phyloP scores from a whole-genome alignment of 2,888 invertebrate species.

The Fragum fragum region DNA sequence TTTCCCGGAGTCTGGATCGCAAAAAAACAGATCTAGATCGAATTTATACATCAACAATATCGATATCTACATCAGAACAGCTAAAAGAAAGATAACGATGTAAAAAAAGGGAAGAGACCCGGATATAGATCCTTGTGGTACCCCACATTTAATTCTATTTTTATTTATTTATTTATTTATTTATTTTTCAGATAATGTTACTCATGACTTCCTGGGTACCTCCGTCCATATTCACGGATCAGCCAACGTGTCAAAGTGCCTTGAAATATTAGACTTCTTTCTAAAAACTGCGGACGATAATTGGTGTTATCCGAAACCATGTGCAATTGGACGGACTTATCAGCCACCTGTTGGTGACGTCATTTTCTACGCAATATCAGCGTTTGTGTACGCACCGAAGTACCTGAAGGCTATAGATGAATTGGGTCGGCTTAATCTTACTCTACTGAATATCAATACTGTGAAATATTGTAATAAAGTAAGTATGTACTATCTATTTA shows the following conservation, averaged over 20 bases:
- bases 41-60: no score
- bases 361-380: slow-evolving; percentile 77
- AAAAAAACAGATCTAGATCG: no score
- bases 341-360: slow-evolving; percentile 74
- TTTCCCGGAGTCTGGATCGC: no score
- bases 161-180: no score
- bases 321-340: slow-evolving; percentile 80
- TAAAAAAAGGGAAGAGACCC: no score
- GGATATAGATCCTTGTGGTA: no score
- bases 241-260: slow-evolving; percentile 74
- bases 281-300: slow-evolving; percentile 70
- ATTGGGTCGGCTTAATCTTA: slow-evolving; percentile 68
- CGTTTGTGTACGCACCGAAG: slow-evolving; percentile 74
- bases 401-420: slow-evolving; percentile 70
- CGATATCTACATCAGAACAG: no score
- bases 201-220: slow-evolving; percentile 30
- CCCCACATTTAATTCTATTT: no score
- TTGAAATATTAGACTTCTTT: slow-evolving; percentile 71
- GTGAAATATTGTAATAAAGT: slow-evolving; percentile 61
- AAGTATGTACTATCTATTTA: no score
- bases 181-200: slow-evolving; percentile 58
- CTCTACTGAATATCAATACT: slow-evolving; percentile 68
- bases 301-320: slow-evolving; percentile 82
- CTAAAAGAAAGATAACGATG: no score
- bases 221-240: slow-evolving; percentile 75